Evolutionary conservation across 1,140 invertebrate species (phyloP), one percentile per base, ranked within the genome.

Genomic region (Ylistrum balloti): DNA sequence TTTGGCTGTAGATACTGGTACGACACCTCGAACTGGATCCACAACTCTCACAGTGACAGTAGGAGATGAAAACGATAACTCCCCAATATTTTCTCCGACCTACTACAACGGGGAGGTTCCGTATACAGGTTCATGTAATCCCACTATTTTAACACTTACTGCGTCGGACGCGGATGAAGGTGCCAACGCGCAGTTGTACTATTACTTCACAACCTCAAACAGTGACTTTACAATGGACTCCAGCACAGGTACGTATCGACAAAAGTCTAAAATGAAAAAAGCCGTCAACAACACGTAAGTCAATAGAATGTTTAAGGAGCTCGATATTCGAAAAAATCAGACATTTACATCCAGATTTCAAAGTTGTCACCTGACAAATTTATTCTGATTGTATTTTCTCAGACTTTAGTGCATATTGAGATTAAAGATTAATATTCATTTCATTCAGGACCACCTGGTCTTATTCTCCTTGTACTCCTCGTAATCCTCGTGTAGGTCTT

Each of bases 31-130:
- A n/a, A 92, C 92, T 5, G 91, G 90, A 35, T 90, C 91, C 34
- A 90, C 93, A 56, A 89, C 89, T 15, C 86, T 92, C 32, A 89
- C 88, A 33, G 93, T 94, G 1, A 91, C 87, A 15, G 74, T 93
- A 11, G 88, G 56, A 85, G 92, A 93, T 33, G 86, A 56, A 33
- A 93, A 93, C 86, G 93, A 92, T 33, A 93, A 93, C 38, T 13
- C 20, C 85, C 91, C 93, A 45, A 88, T 91, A 38, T 91, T 93
- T 85, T 92, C 92, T 17, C 89, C 91, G 9, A 93, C 89, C 28
- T 95, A 93, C 74, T 94, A 95, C 89, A 95, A 95, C 56, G 90
- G 92, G 86, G 94, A 94, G 85, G 91, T 93, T 28, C 89, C 93
- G 28, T 93, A 93, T 89, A 92, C 89, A 89, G 92, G 92, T 22